Conservation (phyloP, 2,113 vertebrate genomes). For the Brevimyrus niger region DNA sequence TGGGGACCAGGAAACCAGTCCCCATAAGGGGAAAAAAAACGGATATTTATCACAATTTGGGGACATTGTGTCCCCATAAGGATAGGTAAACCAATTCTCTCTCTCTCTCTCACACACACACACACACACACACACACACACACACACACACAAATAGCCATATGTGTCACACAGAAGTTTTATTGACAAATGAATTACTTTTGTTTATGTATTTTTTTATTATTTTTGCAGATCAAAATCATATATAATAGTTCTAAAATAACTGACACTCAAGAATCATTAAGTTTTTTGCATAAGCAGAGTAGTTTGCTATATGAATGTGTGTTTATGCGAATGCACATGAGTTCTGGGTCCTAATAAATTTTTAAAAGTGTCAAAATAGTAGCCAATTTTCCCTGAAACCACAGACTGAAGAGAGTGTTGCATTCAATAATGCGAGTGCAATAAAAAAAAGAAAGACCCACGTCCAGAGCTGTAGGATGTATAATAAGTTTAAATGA, state of each 20-base stretch:
- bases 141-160: neutral
- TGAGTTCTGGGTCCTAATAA: neutral
- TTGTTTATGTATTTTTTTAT: neutral
- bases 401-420: neutral
- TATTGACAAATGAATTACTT: neutral
- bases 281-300: neutral
- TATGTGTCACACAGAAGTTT: neutral
- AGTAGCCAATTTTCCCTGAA: neutral
- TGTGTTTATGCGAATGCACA: neutral
- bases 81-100: no score
- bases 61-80: no score
- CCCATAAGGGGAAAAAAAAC: no score
- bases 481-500: constrained; percentile 13
- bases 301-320: neutral
- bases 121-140: neutral
- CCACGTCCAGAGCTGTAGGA: neutral
- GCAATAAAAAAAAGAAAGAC: neutral
- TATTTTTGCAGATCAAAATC: neutral
- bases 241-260: neutral
- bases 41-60: no score
- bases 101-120: no score
- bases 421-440: constrained; percentile 1
- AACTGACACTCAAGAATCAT: neutral
- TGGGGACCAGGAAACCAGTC: no score
- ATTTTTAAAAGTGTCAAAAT: neutral